Percentiles rank a stretch among this genome's conserved stretches.
These are phyloP conservation scores for Scalopus aquaticus DNA, from an alignment of 2,113 vertebrate genomes.

Conservation along the genomic window DNA sequence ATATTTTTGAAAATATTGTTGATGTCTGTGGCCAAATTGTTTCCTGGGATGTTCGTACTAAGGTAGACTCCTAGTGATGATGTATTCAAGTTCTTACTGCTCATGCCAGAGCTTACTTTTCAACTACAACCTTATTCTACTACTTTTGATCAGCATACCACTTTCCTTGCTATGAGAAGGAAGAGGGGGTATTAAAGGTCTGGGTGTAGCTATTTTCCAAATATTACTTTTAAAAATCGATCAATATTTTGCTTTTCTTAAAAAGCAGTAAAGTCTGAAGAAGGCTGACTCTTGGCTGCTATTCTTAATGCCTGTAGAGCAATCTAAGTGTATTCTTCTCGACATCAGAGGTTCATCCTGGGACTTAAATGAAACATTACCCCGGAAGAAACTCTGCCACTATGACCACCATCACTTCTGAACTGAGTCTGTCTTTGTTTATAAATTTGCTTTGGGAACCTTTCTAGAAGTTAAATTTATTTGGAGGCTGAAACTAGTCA, in stretches of 20 bases:
- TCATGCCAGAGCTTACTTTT: not conserved
- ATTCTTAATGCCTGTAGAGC: not conserved
- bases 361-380: not conserved
- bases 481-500: slow-evolving; percentile 47
- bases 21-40: not conserved
- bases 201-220: slow-evolving; percentile 2
- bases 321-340: not conserved
- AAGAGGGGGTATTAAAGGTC: not conserved
- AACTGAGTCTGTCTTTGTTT: not conserved
- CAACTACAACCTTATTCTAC: not conserved
- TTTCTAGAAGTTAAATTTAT: slow-evolving; percentile 60
- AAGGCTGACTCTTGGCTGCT: not conserved
- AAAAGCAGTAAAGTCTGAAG: not conserved
- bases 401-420: not conserved
- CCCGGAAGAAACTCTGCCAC: not conserved
- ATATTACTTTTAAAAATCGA: slow-evolving; percentile 34
- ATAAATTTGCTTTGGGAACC: slow-evolving; percentile 36
- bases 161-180: not conserved
- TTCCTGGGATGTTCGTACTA: not conserved
- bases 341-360: not conserved
- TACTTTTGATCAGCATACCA: not conserved
- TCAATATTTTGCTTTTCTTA: slow-evolving; percentile 9
- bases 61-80: not conserved
- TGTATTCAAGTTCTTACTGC: not conserved
- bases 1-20: slow-evolving; percentile 1